phyloP scores from a whole-genome alignment of 35 echinoderm and acorn worm species.

The Apostichopus japonicus region DNA sequence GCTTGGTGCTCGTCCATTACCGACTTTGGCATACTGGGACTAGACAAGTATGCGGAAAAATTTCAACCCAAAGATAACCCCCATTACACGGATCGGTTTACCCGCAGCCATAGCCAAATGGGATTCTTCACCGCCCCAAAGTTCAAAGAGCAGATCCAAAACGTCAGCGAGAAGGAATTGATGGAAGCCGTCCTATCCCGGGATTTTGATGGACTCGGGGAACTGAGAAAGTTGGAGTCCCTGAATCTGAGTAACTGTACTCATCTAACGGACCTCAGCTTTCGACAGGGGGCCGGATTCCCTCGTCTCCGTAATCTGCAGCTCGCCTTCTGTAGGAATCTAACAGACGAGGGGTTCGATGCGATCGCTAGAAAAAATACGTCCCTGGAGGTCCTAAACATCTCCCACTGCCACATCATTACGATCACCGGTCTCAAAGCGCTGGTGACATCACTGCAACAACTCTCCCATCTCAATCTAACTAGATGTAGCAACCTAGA shows the following conservation, averaged over 20 bases:
- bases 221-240: conserved; percentile 61
- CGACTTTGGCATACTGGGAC: conserved; percentile 88
- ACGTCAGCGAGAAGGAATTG: conserved; percentile 65
- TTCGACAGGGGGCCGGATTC: conserved; percentile 58
- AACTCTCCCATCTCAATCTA: conserved; percentile 60
- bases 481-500: conserved; percentile 69
- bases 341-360: conserved; percentile 72
- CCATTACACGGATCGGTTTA: conserved; percentile 73
- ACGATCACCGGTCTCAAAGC: conserved; percentile 57
- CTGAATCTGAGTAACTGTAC: conserved; percentile 74
- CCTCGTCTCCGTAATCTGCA: conserved; percentile 55
- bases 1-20: conserved; percentile 86
- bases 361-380: conserved; percentile 59
- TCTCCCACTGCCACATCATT: conserved; percentile 81
- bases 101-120: conserved; percentile 85
- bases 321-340: conserved; percentile 80
- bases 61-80: conserved; percentile 56
- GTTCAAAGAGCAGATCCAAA: conserved; percentile 75
- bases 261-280: conserved; percentile 81
- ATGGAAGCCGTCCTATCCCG: conserved; percentile 49
- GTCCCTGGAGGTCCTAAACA: conserved; percentile 53
- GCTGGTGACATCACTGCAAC: background rate
- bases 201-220: conserved; percentile 43
- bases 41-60: conserved; percentile 74
- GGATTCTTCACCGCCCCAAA: conserved; percentile 79